Base-by-base conservation (phyloP, 2,113 vertebrate species). In the Polypterus senegalus region DNA sequence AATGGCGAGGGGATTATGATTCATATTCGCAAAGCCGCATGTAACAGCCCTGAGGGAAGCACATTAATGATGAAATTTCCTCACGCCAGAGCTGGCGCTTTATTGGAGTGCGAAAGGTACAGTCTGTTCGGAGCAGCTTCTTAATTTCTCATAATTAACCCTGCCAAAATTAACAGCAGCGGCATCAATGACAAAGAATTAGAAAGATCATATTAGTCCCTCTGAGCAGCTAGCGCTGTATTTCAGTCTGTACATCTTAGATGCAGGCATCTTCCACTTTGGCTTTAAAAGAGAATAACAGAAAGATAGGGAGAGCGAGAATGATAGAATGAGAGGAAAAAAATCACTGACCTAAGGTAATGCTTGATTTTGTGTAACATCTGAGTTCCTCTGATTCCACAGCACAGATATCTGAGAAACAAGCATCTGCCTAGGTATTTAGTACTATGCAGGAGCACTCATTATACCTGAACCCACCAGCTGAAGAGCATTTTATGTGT, bases 141-240 rank as follows among this genome's bases (percentile, higher is more conserved):
- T 77, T 77, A 83, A 83, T 82, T 82, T 76, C 75, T 80, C 70
- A 65, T 77, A 81, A 84, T 83, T 81, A 82, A 83, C 77, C 75
- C 73, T 78, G 80, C 69, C 80, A 82, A 70, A 77, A 81, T 84
- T 77, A 79, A 79, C 72, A 71, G 73, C 46, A 0, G 56, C 46
- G 56, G 56, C 56, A 43, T 57, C 27, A 7, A 54, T 74, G 75
- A 78, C 69, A 74, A 69, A 63, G 77, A 74, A 79, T 76, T 76
- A 71, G 74, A 71, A 72, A 76, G 70, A 63, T 65, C 70, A 69
- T 69, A 74, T 75, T 65, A 73, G 70, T 59, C 66, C 52, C 66
- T 60, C 59, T 62, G 75, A 67, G 71, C 63, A 68, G 60, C 66
- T 57, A 69, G 48, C 51, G 72, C 57, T 60, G 58, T 63, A 57